phyloP scores from a whole-genome alignment of 1,140 invertebrate genomes.

The Pantala flavescens region DNA sequence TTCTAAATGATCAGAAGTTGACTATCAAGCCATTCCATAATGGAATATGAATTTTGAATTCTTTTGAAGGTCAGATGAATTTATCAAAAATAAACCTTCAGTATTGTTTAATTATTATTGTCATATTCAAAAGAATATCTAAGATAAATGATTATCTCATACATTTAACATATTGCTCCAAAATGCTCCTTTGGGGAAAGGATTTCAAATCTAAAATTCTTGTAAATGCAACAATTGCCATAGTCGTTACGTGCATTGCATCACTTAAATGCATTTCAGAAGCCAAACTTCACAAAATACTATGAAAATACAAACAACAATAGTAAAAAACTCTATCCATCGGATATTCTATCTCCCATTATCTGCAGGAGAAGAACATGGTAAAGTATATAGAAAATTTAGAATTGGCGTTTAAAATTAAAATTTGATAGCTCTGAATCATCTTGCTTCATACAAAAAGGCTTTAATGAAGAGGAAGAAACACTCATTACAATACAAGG shows the following conservation, averaged over 20 bases:
- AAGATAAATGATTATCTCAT: not conserved
- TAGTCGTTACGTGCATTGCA: not conserved
- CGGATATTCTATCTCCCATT: not conserved
- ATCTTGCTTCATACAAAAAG: too few species aligned
- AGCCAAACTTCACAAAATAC: not conserved
- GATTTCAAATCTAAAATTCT: not conserved
- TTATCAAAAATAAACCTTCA: not conserved
- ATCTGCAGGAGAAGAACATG: not conserved
- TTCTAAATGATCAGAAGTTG: too few species aligned
- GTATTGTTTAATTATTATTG: not conserved
- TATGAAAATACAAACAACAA: slow-evolving; percentile 1
- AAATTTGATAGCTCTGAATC: not conserved
- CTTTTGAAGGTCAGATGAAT: not conserved
- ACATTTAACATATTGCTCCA: slow-evolving; percentile 1
- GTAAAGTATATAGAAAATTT: not conserved
- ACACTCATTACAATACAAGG: too few species aligned
- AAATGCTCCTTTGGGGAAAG: not conserved
- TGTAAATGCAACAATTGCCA: not conserved
- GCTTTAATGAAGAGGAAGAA: too few species aligned
- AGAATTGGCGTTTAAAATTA: not conserved
- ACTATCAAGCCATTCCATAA: too few species aligned
- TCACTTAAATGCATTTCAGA: not conserved
- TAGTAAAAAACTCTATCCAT: not conserved
- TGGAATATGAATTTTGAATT: too few species aligned
- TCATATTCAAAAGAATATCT: not conserved